These are phyloP conservation scores for Gari tellinella DNA, from an alignment of 2,888 invertebrate species.

Conservation along the genomic window DNA sequence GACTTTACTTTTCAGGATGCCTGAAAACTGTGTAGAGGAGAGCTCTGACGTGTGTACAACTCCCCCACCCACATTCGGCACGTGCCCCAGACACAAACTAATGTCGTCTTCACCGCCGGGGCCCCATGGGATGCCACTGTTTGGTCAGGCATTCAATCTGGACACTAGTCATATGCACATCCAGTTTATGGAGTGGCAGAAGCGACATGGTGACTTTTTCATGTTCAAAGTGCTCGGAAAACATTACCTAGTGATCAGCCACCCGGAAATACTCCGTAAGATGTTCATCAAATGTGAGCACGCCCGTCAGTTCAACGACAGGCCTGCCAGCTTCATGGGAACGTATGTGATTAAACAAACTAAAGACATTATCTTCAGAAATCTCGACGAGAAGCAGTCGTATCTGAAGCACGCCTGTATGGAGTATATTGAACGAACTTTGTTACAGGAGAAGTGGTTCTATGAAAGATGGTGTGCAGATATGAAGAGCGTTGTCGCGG, in stretches of 20 bases:
- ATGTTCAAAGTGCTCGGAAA: conserved; percentile 63
- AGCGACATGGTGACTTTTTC: conserved; percentile 58
- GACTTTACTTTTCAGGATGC: too few species aligned
- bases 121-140: conserved; percentile 57
- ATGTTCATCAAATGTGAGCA: conserved; percentile 60
- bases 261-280: conserved; percentile 56
- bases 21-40: too few species aligned
- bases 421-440: conserved; percentile 41
- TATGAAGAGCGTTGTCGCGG: conserved; percentile 1
- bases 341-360: conserved; percentile 56
- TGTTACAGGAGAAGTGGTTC: conserved; percentile 48
- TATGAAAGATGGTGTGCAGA: conserved; percentile 35
- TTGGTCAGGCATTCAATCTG: conserved; percentile 59
- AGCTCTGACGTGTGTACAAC: too few species aligned
- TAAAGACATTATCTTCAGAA: conserved; percentile 62
- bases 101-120: conserved; percentile 55
- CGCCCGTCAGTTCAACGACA: conserved; percentile 50
- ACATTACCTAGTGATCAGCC: conserved; percentile 58
- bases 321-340: conserved; percentile 64
- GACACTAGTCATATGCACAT: conserved; percentile 59
- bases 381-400: conserved; percentile 59
- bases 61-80: too few species aligned
- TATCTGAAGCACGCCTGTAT: conserved; percentile 49
- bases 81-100: too few species aligned
- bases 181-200: conserved; percentile 63